These are phyloP conservation scores for Erynnis tages DNA, from an alignment of 2,888 invertebrate genomes.

Conservation along the genomic window DNA sequence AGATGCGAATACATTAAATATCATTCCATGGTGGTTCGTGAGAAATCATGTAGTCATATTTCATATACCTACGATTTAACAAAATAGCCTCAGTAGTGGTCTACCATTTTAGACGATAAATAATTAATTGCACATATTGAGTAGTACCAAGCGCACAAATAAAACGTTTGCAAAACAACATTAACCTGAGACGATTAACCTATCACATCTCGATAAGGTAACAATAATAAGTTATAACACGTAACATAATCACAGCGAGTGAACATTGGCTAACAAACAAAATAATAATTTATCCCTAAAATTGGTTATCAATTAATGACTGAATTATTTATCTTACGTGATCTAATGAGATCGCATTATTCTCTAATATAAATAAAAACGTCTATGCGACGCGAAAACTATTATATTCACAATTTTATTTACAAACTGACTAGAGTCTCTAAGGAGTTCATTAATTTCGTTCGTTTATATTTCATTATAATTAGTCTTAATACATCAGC, in stretches of 20 bases:
- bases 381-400: slow-evolving; percentile 71
- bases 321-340: slow-evolving; percentile 74
- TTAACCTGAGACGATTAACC: slow-evolving; percentile 65
- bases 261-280: slow-evolving; percentile 81
- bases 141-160: slow-evolving; percentile 54
- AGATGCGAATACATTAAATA: slow-evolving; percentile 72
- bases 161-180: slow-evolving; percentile 68
- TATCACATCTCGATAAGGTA: slow-evolving; percentile 74
- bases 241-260: slow-evolving; percentile 80
- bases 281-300: slow-evolving; percentile 66
- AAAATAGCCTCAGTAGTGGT: slow-evolving; percentile 43
- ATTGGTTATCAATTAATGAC: slow-evolving; percentile 78
- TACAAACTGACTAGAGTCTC: slow-evolving; percentile 79
- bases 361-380: slow-evolving; percentile 75
- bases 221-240: slow-evolving; percentile 75
- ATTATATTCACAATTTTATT: slow-evolving; percentile 78
- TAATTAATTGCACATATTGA: slow-evolving; percentile 55
- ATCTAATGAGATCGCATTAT: slow-evolving; percentile 79
- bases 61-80: slow-evolving; percentile 34
- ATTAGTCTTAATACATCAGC: slow-evolving; percentile 65
- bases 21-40: slow-evolving; percentile 21
- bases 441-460: slow-evolving; percentile 63
- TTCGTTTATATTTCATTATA: slow-evolving; percentile 58
- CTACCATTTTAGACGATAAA: slow-evolving; percentile 47
- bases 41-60: slow-evolving; percentile 28